Evolutionary conservation across 92 coral and sea anemone species (phyloP), one percentile per base, ranked within the genome.

Genomic region (Porites rus): DNA sequence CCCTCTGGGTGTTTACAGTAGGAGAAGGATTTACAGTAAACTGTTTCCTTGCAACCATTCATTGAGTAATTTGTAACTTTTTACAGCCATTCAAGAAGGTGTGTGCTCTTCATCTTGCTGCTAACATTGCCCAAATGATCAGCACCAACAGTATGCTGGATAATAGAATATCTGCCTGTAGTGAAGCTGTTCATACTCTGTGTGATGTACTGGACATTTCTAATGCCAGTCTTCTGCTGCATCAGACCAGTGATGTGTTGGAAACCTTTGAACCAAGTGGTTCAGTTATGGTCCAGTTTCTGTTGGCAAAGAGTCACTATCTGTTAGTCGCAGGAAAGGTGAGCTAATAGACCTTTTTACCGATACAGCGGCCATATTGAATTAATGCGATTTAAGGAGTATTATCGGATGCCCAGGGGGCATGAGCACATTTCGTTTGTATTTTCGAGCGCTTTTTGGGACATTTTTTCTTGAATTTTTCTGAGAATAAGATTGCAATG

Each of bases 281-380:
- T 68, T 8, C 80, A 14, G 74, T 92, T 22, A 78, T 21, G 73
- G 86, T 86, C 62, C 80, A 84, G 51, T 92, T 91, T 63, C 62
- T 88, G 88, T 60, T 95, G 69, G 96, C 94, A 52, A 95, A 92
- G 65, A 91, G 98, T 70, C 86, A 93, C 65, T 86, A 87, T 28
- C 69, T 81, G 25, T 87, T 96, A 81, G 79, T 87, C 11, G 79
- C 88, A 69, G 95, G 98, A 79, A 91, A 94, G 99, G 99, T 96
- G 74, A 22, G 91, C 25, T 24, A 24, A 1, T n/a, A n/a, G n/a
- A n/a, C n/a, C n/a, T n/a, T n/a, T n/a, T n/a, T n/a, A n/a, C n/a
- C n/a, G n/a, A n/a, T n/a, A n/a, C n/a, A n/a, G n/a, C n/a, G n/a
- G n/a, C n/a, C n/a, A n/a, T n/a, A n/a, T n/a, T n/a, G n/a, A n/a